These are phyloP conservation scores for Cerastoderma edule DNA, from an alignment of 2,888 invertebrate species.

Conservation along the genomic window DNA sequence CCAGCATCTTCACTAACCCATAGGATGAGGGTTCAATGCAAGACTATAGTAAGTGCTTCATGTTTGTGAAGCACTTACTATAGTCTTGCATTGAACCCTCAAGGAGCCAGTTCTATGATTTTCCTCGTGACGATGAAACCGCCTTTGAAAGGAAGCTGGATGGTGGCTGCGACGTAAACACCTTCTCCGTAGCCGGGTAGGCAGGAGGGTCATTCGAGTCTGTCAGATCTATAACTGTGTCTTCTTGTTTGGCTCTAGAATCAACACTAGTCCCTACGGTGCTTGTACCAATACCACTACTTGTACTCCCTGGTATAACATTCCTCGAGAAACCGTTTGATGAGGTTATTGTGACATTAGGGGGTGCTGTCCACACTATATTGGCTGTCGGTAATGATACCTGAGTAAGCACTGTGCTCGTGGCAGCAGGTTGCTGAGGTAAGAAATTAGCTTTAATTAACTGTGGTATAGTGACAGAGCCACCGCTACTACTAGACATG, in stretches of 20 bases:
- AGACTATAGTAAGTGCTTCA: too few species aligned
- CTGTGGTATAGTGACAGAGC: constrained; percentile 35
- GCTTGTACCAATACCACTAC: not conserved
- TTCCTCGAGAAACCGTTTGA: constrained; percentile 49
- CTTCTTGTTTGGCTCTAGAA: constrained; percentile 27
- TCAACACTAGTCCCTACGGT: constrained; percentile 9
- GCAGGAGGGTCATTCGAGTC: constrained; percentile 39
- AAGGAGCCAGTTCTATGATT: too few species aligned
- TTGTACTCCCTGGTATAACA: constrained; percentile 25
- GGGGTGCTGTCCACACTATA: constrained; percentile 54
- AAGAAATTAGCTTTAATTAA: constrained; percentile 25
- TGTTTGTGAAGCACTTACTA: too few species aligned
- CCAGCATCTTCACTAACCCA: too few species aligned
- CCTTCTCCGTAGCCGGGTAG: constrained; percentile 24
- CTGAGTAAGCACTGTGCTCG: not conserved
- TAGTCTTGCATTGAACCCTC: too few species aligned
- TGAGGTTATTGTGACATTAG: constrained; percentile 52
- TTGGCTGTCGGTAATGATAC: constrained; percentile 43
- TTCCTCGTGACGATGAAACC: not conserved
- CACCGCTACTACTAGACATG: constrained; percentile 22
- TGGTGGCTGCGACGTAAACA: constrained; percentile 26
- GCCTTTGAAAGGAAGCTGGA: constrained; percentile 38
- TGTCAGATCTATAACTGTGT: constrained; percentile 52
- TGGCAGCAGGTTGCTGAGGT: not conserved
- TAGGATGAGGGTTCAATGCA: too few species aligned